Base-by-base conservation (phyloP, 2,797 vertebrate genomes). In the Hoplostethus atlanticus region DNA sequence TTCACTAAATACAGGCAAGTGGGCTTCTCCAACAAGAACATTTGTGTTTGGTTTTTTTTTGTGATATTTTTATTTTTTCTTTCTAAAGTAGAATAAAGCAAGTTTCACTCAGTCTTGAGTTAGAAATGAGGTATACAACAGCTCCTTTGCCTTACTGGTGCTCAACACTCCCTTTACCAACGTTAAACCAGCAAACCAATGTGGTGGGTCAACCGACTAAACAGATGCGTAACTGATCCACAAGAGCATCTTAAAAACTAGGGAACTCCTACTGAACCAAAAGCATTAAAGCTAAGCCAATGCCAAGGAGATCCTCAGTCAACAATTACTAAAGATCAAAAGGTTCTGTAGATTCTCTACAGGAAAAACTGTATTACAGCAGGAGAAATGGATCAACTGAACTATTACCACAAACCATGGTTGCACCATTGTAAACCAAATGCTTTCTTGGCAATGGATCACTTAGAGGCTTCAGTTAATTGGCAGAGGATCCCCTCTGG, bases 101-200 rank as follows among this genome's bases (percentile, higher is more conserved):
- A 95, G 95, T 95, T 94, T 93, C 91, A 96, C 96, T 96, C 94
- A 79, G 93, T 95, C 92, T 95, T 38, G 92, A 97, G 96, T 96
- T 95, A 96, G 95, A 96, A 97, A 97, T 99, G 97, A 99, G 97
- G 98, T 99, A 98, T 97, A 97, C 94, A 89, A 96, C 93, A 97
- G 95, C 94, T 96, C 94, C 94, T 93, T 93, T 93, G 90, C 90
- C 88, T 93, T 89, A 93, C 84, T 78, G 85, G 85, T 87, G 79
- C 80, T 75, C 78, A 83, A 73, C 60, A 53, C 80, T 76, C 85
- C 79, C 70, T 76, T 62, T 68, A 65, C 81, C 78, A 59, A 64
- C 60, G 15, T 70, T 64, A 72, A 84, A 55, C 59, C 78, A 73
- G 78, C 77, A 78, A 81, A 89, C 85, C 87, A 86, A 85, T 77